A percentile compares a stretch with the other conserved stretches of the same genome.
phyloP scores from a whole-genome alignment of 30 jellyfish, hydroid and myxozoan species.

The Catostylus mosaicus region DNA sequence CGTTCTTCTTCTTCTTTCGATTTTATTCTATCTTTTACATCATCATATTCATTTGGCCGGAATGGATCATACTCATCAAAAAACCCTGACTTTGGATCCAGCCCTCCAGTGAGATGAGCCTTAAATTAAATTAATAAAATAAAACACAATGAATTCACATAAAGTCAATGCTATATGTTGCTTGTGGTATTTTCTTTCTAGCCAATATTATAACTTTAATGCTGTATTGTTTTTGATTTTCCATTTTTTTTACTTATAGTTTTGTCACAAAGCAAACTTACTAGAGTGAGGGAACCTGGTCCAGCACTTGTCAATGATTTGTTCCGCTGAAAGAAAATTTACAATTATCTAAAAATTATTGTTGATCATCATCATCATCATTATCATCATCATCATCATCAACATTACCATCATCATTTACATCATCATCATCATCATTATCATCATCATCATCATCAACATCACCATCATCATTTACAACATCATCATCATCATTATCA shows the following conservation, averaged over 20 bases:
- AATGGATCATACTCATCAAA: slow-evolving; percentile 95
- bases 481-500: not conserved
- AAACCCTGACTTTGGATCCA: slow-evolving; percentile 63
- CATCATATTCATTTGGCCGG: slow-evolving; percentile 89
- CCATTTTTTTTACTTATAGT: not conserved
- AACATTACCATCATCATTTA: no score
- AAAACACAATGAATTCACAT: not conserved
- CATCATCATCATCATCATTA: not conserved
- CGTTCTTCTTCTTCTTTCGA: slow-evolving; percentile 66
- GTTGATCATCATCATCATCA: not conserved
- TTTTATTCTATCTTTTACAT: slow-evolving; percentile 45
- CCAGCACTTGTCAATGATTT: slow-evolving; percentile 78
- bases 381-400: not conserved
- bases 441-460: not conserved
- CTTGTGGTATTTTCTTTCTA: no score
- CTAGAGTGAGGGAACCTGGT: slow-evolving; percentile 94
- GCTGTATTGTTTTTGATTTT: no score
- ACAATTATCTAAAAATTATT: not conserved
- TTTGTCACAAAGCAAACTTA: slow-evolving; percentile 33
- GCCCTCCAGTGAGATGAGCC: slow-evolving; percentile 84
- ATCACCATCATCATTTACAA: no score
- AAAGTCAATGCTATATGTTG: no score
- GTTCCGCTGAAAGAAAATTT: slow-evolving; percentile 55
- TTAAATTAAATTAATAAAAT: not conserved
- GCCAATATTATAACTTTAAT: no score